Evolutionary conservation across 2,797 vertebrate species (phyloP).

Genomic region (Periparus ater): DNA sequence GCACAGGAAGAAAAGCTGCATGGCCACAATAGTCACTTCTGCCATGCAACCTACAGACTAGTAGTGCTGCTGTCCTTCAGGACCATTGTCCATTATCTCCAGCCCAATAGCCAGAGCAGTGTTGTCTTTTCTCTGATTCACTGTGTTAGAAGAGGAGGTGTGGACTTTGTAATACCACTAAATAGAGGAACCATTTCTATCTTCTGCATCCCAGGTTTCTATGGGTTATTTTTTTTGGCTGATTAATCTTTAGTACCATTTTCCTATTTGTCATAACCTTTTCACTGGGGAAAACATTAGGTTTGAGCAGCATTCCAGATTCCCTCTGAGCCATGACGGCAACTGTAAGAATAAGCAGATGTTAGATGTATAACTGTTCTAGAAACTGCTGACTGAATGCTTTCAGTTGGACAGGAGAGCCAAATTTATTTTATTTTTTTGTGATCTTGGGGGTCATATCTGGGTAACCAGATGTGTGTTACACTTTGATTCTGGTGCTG

Average conservation of each 20-base stretch:
- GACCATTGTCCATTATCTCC: conserved; percentile 4
- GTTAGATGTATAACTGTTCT: background rate
- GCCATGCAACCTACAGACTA: background rate
- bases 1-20: background rate
- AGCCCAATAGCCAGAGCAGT: background rate
- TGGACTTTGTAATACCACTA: background rate
- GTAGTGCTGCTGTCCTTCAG: background rate
- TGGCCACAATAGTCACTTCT: background rate
- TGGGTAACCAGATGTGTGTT: background rate
- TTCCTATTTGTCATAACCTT: background rate
- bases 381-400: background rate
- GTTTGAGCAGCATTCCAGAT: background rate
- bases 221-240: background rate
- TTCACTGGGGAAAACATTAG: background rate
- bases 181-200: background rate
- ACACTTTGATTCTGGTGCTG: background rate
- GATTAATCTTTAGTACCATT: background rate
- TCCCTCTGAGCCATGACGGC: background rate
- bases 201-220: background rate
- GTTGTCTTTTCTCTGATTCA: background rate
- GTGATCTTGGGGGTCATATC: background rate
- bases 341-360: background rate
- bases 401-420: background rate
- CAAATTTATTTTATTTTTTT: background rate
- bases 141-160: background rate